Base-by-base conservation (phyloP, 2,888 invertebrate species). In the Eremobia ochroleuca region DNA sequence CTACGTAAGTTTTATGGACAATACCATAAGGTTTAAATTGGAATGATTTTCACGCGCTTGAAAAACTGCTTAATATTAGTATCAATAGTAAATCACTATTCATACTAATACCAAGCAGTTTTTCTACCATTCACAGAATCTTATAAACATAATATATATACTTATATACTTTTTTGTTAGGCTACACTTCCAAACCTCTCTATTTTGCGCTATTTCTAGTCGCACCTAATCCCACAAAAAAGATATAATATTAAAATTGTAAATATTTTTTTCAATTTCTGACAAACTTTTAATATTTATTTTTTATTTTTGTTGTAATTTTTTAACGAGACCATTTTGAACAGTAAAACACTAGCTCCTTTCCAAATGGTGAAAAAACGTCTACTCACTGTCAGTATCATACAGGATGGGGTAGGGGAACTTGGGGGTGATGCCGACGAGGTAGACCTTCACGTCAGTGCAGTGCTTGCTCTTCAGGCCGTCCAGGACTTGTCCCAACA, bases 371-470 rank as follows among this genome's bases (percentile, higher is more conserved):
- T 34, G n/a, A 58, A 62, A 2, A 15, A 21, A 15, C 0, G 49
- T 8, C 5, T 84, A 95, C 96, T 95, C 65, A 97, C 96, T 37
- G 90, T 96, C 96, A 85, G 95, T 93, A 67, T 97, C 97, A 73
- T 95, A 96, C 11, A 96, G 2, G 84, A 96, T 93, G 73, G 96
- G 95, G 92, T 95, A 95, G 1, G 95, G 95, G 88, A 92, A 91
- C 79, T 96, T 97, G 92, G 96, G 97, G 94, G 97, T 97, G 87
- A 98, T 96, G 84, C 98, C 98, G 28, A 94, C 92, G 31, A 97
- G 94, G 93, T 94, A 94, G 11, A 97, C 93, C 90, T 97, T 97
- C 89, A 97, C 93, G 90, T 97, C 97, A 4, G 91, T 93, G 87
- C 96, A 93, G 80, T 90, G 93, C 85, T 97, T 97, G 82, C 95